Base-by-base conservation (phyloP, 2,797 vertebrate genomes). In the Sparidentex hasta region DNA sequence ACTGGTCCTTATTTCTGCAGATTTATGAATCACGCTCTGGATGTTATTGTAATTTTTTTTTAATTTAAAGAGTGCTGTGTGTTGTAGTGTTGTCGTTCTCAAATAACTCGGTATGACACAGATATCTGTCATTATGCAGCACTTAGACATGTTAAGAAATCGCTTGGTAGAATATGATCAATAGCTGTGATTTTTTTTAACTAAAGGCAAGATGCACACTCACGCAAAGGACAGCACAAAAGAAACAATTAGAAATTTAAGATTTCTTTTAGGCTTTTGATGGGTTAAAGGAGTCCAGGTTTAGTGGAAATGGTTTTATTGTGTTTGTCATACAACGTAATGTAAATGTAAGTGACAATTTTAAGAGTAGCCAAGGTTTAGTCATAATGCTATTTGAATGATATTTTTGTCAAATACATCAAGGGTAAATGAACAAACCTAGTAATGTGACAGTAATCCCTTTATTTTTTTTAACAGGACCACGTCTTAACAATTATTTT, bases 1-100 rank as follows among this genome's bases (percentile, higher is more conserved):
- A 83, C 88, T 76, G 86, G 80, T 86, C 43, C 73, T 74, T 67
- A 57, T 81, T 87, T 70, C 73, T 79, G 33, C 77, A 76, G 83
- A 83, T 89, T 87, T 80, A 71, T 83, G 75, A 70, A 84, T 86
- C 69, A 52, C 9, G 17, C 65, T 71, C 48, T 67, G 66, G 65
- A 76, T 80, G 70, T 74, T 74, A 43, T 65, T 25, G 55, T 25
- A 64, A 65, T 68, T 66, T 29, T 33, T 33, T 43, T 64, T 52
- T 69, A 47, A 74, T 84, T 77, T 20, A 62, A 65, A 66, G 23
- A 61, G 16, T 33, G 21, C 29, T 79, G 61, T 29, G 13, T 47
- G 70, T 75, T 65, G 17, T 70, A 44, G 20, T 25, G 59, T 67
- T 47, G 71, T 71, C 78, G 13, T 72, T 74, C 54, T 81, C 71